These are phyloP conservation scores for Eristalinus aeneus DNA, from an alignment of 2,888 invertebrate genomes.

Conservation along the genomic window DNA sequence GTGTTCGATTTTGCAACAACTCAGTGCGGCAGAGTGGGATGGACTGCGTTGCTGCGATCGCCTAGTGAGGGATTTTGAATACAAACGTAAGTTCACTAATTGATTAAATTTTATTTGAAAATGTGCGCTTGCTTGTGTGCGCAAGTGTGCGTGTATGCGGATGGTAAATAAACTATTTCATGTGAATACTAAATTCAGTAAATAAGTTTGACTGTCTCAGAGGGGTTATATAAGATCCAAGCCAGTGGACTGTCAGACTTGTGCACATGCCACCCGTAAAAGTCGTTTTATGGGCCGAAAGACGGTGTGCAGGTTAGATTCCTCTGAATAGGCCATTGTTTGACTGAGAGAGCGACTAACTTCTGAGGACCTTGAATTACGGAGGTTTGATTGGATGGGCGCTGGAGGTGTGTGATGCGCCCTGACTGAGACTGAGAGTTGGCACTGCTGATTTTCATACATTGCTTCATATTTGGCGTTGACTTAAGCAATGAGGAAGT, in stretches of 20 bases:
- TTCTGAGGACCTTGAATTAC: constrained; percentile 9
- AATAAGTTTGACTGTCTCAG: neutral
- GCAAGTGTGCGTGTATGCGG: neutral
- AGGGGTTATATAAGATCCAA: constrained; percentile 18
- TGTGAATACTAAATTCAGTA: neutral
- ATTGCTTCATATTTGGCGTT: neutral
- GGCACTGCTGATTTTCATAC: neutral
- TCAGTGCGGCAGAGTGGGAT: constrained; percentile 37
- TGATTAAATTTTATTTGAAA: constrained; percentile 1
- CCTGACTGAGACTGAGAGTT: neutral
- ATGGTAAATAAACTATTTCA: neutral
- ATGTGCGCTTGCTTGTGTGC: constrained; percentile 13
- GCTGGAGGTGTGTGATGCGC: constrained; percentile 18
- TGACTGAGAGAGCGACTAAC: neutral
- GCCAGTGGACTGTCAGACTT: neutral
- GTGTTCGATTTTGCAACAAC: neutral
- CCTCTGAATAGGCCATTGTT: neutral
- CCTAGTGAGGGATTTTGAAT: neutral
- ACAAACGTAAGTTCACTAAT: constrained; percentile 43
- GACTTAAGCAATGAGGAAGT: neutral
- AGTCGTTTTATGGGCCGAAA: constrained; percentile 5
- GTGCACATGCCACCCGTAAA: constrained; percentile 14
- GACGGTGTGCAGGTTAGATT: neutral
- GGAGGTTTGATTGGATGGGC: constrained; percentile 7
- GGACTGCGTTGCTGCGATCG: constrained; percentile 7